Percentiles rank a stretch among this genome's conserved stretches.
Conservation (phyloP, 1,140 invertebrate genomes). For the Fopius arisanus region DNA sequence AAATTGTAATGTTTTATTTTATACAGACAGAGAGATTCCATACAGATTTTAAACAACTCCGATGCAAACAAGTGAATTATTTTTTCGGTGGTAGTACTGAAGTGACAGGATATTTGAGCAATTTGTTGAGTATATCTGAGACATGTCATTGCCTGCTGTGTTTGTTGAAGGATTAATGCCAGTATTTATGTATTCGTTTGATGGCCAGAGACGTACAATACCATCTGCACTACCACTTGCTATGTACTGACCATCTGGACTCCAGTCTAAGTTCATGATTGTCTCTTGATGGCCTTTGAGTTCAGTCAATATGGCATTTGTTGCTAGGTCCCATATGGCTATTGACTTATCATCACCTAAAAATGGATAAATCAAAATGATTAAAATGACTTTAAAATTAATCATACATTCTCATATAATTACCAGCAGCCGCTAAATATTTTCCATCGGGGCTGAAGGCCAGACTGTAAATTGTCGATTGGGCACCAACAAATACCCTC, state of each 20-base stretch:
- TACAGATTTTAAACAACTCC: conserved; percentile 48
- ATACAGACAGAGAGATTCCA: conserved; percentile 11
- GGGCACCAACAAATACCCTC: conserved; percentile 70
- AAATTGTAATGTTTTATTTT: no score
- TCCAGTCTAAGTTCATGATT: conserved; percentile 71
- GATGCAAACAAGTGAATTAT: conserved; percentile 60
- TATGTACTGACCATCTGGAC: conserved; percentile 68
- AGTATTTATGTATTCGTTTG: conserved; percentile 53
- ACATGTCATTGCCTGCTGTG: neutral
- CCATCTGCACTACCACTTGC: conserved; percentile 71
- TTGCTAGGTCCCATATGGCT: conserved; percentile 75
- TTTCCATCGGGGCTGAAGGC: conserved; percentile 78
- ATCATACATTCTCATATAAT: conserved; percentile 4
- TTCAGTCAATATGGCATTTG: conserved; percentile 69
- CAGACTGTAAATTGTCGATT: conserved; percentile 69
- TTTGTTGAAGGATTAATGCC: conserved; percentile 58
- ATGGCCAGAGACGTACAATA: conserved; percentile 70
- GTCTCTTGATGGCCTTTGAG: conserved; percentile 70
- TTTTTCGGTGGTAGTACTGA: conserved; percentile 56
- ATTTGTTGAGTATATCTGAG: conserved; percentile 50
- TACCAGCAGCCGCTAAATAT: conserved; percentile 74
- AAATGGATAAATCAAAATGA: conserved; percentile 23
- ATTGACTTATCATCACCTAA: conserved; percentile 73
- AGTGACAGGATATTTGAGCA: conserved; percentile 61
- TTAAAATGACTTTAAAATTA: neutral